Percentiles rank a stretch among this genome's conserved stretches.
Evolutionary conservation across 2,113 vertebrate species (phyloP).

Genomic region (Gymnorhina tibicen): DNA sequence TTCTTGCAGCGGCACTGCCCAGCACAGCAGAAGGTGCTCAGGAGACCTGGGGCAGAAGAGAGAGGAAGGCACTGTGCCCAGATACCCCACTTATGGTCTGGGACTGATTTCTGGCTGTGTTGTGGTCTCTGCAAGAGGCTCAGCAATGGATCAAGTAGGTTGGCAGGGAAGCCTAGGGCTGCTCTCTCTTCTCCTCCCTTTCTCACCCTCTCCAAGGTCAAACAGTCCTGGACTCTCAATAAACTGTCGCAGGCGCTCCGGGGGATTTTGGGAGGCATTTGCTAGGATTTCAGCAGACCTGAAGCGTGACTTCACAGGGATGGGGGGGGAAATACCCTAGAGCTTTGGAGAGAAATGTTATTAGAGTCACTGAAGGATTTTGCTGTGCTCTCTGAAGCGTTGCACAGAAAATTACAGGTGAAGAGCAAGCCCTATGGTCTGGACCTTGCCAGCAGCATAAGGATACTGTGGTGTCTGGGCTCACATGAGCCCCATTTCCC

Average conservation of each 20-base stretch:
- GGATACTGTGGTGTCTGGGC: neutral
- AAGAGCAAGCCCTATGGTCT: neutral
- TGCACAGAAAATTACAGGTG: conserved; percentile 26
- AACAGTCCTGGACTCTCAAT: neutral
- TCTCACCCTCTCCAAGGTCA: conserved; percentile 2
- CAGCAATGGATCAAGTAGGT: neutral
- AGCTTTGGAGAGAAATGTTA: conserved; percentile 19
- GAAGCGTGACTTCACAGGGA: neutral
- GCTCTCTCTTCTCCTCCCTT: neutral
- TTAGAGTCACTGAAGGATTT: conserved; percentile 43
- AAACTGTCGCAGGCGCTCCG: neutral
- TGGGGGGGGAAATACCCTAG: neutral
- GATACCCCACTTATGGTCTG: neutral
- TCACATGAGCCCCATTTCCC: neutral
- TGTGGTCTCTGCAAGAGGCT: neutral
- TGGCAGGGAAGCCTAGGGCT: neutral
- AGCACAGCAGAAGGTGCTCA: neutral
- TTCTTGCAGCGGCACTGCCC: neutral
- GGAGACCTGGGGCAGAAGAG: neutral
- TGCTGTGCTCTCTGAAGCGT: neutral
- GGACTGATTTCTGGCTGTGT: neutral
- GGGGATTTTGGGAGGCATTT: conserved; percentile 32
- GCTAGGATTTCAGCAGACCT: conserved; percentile 39
- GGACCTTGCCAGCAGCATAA: neutral
- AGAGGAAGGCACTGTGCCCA: neutral